Base-by-base conservation (phyloP, 2,113 vertebrate species). In the Bos javanicus region DNA sequence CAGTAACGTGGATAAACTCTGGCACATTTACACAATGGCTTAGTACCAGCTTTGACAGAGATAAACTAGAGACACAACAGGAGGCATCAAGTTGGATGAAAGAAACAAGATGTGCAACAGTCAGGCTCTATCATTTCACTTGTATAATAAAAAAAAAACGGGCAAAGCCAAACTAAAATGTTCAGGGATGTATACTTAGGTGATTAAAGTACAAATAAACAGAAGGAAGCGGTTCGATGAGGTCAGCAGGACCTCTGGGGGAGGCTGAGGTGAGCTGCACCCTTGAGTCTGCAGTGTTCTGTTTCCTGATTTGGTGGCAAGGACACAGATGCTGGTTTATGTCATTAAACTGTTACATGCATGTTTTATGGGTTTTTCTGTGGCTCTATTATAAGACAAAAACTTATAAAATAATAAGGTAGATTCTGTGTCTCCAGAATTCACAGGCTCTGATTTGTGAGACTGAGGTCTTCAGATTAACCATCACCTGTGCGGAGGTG, bases 101-200 rank as follows among this genome's bases (percentile, higher is more conserved):
- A 50, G 50, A 16, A 48, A 67, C 7, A 2, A 3, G 36, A 17
- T 5, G 12, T 3, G 12, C 2, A 12, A 28, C 30, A 16, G 3
- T 25, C n/a, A 16, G 2, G 16, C 21, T 28, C 33, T 25, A 1
- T 7, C 26, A 39, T 17, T 56, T 50, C 11, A 11, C 6, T 17
- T 56, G 39, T 6, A 33, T 2, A 5, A 64, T 19, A 30, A n/a
- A 57, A 46, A 67, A 2, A 23, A 30, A 25, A 36, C 16, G 62
- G 28, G 62, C 93, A 64, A 43, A 89, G 21, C 28, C 74, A 60
- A 28, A 62, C 43, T 1, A 3, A 14, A 33, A 5, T 2, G 26
- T 15, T 33, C 46, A 60, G 46, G 46, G 28, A 8, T 12, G 48
- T 0, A 0, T 1, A 3, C 36, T 4, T 5, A 5, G 12, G n/a